Evolutionary conservation across 2,888 invertebrate species (phyloP), one percentile per base, ranked within the genome.

Genomic region (Clitarchus hookeri): DNA sequence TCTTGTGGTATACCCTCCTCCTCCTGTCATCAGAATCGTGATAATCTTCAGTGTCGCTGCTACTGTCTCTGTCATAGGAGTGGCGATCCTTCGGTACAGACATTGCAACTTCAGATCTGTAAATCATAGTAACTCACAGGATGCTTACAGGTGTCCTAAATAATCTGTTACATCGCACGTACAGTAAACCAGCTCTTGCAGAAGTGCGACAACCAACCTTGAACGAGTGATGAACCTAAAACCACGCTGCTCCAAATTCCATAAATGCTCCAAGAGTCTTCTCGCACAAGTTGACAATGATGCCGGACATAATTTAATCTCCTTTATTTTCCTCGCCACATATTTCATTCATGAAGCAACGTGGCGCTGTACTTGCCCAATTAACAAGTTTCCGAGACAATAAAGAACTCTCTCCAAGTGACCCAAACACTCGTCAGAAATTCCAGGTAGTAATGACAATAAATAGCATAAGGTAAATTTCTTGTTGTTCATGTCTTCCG

Each of bases 1-100:
- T 95, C 91, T 95, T 95, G 89, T 88, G 88, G 78, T 94, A 94
- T 88, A 95, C 93, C 89, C 95, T 92, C 88, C 95, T 92, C 88
- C 95, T 92, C 88, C 94, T 92, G 89, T 95, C 95, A 91, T 97
- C 97, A 87, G 95, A 94, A 90, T 95, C 94, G 89, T 94, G 93
- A 90, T 96, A 96, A 91, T 97, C 97, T 91, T 97, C 97, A 36
- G 96, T 96, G 91, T 97, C 97, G 90, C 97, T 97, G 91, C 97
- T 97, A 90, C 96, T 96, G 90, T 96, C 95, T 90, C 92, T 91
- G 88, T 91, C 90, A 89, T 91, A 92, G 12, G 87, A 86, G 84
- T 89, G 89, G 11, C 89, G 88, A 85, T 89, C 88, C 84, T 89
- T 89, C 13, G 88, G 86, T 44, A 87, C 86, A 83, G 89, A 88